Base-by-base conservation (phyloP, 30 jellyfish, hydroid and myxozoan species). In the Thelohanellus kitauei region DNA sequence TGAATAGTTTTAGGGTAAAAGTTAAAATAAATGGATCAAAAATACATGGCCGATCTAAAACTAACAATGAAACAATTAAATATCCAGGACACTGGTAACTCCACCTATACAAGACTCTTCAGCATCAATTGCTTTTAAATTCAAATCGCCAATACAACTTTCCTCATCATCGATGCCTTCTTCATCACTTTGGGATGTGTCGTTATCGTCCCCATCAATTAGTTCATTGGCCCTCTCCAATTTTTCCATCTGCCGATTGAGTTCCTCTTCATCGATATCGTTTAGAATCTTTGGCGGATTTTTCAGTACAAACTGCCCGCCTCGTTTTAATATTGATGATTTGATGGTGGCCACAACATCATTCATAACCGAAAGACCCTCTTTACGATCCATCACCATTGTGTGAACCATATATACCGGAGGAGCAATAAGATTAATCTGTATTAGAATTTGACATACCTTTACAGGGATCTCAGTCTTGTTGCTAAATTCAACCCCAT, bases 371-470 rank as follows among this genome's bases (percentile, higher is more conserved):
- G 61, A 84, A 23, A 73, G 45, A 14, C 91, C 92, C 8, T 37
- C 45, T 20, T 73, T 83, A 16, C 87, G 64, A 44, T 73, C 92
- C 10, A 87, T 73, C 11, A 86, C 65, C 17, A 84, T 73, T 12
- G 84, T 73, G n/a, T n/a, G n/a, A 3, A 73, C 62, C 17, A 73
- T 87, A 33, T 73, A 73, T 20, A 73, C 54, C 1, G 92, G 92
- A 1, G 92, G 92, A 6, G 92, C 92, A 47, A 73, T 73, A 32
- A 73, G 44, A 43, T 73, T 73, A 19, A 73, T 64, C 92, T 73
- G n/a, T n/a, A n/a, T n/a, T n/a, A n/a, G n/a, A n/a, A n/a, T n/a
- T n/a, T n/a, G n/a, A n/a, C n/a, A n/a, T n/a, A n/a, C n/a, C n/a
- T n/a, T n/a, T n/a, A n/a, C n/a, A n/a, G n/a, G n/a, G n/a, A n/a